These are phyloP conservation scores for Sarcophaga peregrina DNA, from an alignment of 1,140 invertebrate species.

Conservation along the genomic window DNA sequence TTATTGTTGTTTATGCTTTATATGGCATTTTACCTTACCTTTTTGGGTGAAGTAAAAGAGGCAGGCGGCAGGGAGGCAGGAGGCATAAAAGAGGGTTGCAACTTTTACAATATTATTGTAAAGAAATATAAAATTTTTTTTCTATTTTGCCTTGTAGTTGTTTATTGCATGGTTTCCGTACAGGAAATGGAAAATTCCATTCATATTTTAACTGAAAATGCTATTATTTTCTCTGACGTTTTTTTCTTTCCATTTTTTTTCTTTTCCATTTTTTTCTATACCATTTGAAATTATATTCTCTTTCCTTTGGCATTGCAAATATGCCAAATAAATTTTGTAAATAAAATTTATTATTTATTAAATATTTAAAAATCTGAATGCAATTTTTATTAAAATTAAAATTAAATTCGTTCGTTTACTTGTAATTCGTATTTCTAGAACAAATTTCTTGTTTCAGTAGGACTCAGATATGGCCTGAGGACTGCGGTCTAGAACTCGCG, in stretches of 20 bases:
- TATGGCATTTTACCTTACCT: slow-evolving; percentile 34
- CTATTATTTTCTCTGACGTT: slow-evolving; percentile 8
- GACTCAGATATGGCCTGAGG: too few relatives aligned
- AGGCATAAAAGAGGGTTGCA: slow-evolving; percentile 33
- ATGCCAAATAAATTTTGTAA: slow-evolving; percentile 16
- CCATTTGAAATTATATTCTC: neutral
- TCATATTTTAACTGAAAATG: slow-evolving; percentile 34
- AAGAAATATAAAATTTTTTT: neutral
- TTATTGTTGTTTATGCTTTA: neutral
- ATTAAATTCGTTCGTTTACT: too few relatives aligned
- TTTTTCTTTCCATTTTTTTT: neutral
- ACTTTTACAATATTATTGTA: neutral
- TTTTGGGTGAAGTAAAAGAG: neutral
- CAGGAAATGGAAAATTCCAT: slow-evolving; percentile 42
- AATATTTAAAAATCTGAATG: too few relatives aligned
- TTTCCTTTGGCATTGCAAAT: slow-evolving; percentile 10
- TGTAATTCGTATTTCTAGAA: too few relatives aligned
- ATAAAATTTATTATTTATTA: neutral
- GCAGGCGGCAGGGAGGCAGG: neutral
- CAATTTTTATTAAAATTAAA: too few relatives aligned
- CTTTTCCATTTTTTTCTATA: neutral
- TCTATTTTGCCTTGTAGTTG: slow-evolving; percentile 1
- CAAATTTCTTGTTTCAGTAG: too few relatives aligned
- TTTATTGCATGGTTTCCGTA: slow-evolving; percentile 39
- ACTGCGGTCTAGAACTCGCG: too few relatives aligned